phyloP scores from a whole-genome alignment of 2,888 invertebrate genomes.

The Lobophora halterata region DNA sequence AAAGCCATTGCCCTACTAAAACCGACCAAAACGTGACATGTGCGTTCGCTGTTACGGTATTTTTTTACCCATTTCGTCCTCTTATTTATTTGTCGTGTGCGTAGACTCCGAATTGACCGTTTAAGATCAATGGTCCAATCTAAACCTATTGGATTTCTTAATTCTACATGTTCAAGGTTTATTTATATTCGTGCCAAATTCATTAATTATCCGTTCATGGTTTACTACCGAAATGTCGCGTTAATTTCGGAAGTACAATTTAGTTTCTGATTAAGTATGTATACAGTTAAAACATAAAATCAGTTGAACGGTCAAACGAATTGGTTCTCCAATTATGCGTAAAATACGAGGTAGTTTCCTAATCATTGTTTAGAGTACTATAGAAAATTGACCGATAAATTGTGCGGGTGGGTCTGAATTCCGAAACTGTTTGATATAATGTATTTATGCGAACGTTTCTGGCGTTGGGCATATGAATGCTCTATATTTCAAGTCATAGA shows the following conservation, averaged over 20 bases:
- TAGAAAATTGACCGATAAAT: constrained; percentile 8
- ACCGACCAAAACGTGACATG: constrained; percentile 49
- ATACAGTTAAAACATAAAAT: constrained; percentile 5
- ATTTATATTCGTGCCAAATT: constrained; percentile 28
- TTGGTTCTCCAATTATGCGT: constrained; percentile 13
- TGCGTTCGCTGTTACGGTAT: constrained; percentile 42
- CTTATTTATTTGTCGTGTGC: constrained; percentile 40
- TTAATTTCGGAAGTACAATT: constrained; percentile 16
- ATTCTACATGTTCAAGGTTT: constrained; percentile 39
- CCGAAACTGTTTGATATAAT: constrained; percentile 5
- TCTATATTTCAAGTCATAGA: constrained; percentile 5
- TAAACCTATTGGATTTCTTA: constrained; percentile 38
- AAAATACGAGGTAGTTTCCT: constrained; percentile 16
- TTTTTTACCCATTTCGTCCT: constrained; percentile 34
- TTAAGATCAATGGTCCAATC: constrained; percentile 39
- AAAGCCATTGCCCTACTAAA: constrained; percentile 56
- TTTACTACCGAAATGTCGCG: constrained; percentile 21
- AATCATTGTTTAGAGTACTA: constrained; percentile 15
- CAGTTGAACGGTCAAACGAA: constrained; percentile 14
- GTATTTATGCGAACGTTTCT: constrained; percentile 12
- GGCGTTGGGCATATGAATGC: constrained; percentile 5
- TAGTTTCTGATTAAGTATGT: constrained; percentile 21
- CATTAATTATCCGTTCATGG: constrained; percentile 20
- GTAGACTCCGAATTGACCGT: constrained; percentile 40
- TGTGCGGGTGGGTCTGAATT: constrained; percentile 12